These are phyloP conservation scores for Rallus limicola DNA, from an alignment of 2,113 vertebrate genomes.

Conservation along the genomic window DNA sequence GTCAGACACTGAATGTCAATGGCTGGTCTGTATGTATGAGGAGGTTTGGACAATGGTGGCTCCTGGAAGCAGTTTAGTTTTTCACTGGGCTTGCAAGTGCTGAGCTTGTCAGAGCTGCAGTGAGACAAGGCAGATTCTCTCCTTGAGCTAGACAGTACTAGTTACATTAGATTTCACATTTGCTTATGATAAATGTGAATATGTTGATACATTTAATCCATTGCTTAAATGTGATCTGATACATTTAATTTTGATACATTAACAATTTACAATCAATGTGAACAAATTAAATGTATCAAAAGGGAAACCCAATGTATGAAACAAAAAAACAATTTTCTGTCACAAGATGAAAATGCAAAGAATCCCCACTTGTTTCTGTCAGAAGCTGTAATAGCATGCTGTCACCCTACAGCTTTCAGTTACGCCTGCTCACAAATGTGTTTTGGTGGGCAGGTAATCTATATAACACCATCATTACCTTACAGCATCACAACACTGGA, in stretches of 20 bases:
- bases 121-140: background rate
- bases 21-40: background rate
- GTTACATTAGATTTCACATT: background rate
- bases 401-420: background rate
- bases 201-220: background rate
- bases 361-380: background rate
- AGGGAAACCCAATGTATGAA: background rate
- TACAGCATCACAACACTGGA: background rate
- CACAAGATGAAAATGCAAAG: background rate
- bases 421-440: background rate
- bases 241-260: background rate
- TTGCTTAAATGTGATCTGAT: background rate
- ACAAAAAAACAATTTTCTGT: background rate
- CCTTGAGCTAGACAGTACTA: background rate
- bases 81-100: background rate
- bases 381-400: background rate
- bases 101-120: background rate
- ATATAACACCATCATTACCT: background rate
- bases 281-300: background rate
- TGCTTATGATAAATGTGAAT: background rate
- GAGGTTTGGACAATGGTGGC: background rate
- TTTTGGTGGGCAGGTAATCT: background rate
- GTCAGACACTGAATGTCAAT: background rate
- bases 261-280: background rate
- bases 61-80: background rate